A percentile compares a stretch with the other conserved stretches of the same genome.
phyloP scores from a whole-genome alignment of 1,140 invertebrate genomes.

The Steinernema feltiae region DNA sequence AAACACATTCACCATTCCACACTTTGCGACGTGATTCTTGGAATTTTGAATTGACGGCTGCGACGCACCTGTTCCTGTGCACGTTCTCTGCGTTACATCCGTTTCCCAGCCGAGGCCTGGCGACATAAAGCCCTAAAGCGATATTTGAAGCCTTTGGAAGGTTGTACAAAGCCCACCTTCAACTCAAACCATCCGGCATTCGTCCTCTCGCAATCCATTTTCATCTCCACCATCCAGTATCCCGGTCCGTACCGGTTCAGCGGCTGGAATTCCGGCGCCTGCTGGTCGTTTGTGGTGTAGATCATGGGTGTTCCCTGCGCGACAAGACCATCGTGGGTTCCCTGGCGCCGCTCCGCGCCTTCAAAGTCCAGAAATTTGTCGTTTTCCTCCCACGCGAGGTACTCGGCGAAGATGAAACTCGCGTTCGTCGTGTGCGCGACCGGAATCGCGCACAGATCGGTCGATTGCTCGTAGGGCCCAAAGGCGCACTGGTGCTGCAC shows the following conservation, averaged over 20 bases:
- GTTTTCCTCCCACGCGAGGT: constrained; percentile 59
- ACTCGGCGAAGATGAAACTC: constrained; percentile 57
- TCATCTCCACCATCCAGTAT: constrained; percentile 56
- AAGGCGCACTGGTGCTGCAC: constrained; percentile 35
- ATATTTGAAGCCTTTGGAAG: background rate
- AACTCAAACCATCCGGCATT: constrained; percentile 22
- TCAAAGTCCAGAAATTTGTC: constrained; percentile 61
- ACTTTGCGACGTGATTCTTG: constrained; percentile 60
- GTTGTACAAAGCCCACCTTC: constrained; percentile 15
- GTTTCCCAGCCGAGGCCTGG: constrained; percentile 56
- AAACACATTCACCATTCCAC: constrained; percentile 60
- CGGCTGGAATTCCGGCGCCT: constrained; percentile 56
- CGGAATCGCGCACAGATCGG: constrained; percentile 54
- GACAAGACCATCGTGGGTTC: constrained; percentile 48
- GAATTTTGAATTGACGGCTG: constrained; percentile 50
- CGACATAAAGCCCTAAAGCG: constrained; percentile 33
- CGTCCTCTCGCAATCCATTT: background rate
- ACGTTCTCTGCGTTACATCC: constrained; percentile 41
- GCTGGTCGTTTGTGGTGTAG: constrained; percentile 59
- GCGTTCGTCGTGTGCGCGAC: constrained; percentile 59
- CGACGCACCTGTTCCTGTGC: constrained; percentile 54
- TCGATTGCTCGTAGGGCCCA: constrained; percentile 38
- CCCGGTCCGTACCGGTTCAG: constrained; percentile 59
- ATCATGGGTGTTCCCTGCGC: constrained; percentile 60
- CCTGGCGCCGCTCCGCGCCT: constrained; percentile 59